phyloP scores from a whole-genome alignment of 2,113 vertebrate genomes.

The Chiloscyllium plagiosum region DNA sequence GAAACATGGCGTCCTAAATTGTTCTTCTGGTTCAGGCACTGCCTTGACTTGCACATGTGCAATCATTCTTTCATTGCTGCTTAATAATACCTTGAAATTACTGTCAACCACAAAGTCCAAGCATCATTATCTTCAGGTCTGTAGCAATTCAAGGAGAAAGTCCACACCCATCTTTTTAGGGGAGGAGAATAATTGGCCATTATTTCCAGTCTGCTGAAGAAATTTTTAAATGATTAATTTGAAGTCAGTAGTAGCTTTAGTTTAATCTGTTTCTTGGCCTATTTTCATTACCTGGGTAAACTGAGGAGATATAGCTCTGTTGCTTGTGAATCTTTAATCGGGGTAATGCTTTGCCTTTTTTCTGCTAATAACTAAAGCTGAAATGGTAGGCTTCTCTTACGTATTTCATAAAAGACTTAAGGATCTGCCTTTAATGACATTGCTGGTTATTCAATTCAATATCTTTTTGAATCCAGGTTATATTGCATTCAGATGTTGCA shows the following conservation, averaged over 20 bases:
- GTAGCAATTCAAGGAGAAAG: neutral
- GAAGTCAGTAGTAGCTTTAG: neutral
- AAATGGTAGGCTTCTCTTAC: neutral
- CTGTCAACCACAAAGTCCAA: neutral
- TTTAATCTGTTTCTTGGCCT: neutral
- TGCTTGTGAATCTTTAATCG: neutral
- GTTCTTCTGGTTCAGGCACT: neutral
- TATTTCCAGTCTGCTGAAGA: neutral
- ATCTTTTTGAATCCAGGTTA: conserved; percentile 22
- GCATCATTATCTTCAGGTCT: neutral
- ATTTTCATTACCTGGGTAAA: neutral
- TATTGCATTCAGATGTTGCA: conserved; percentile 11
- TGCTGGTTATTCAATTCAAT: conserved; percentile 15
- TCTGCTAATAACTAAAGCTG: neutral
- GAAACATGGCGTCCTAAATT: neutral
- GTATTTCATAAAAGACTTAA: neutral
- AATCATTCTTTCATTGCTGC: neutral
- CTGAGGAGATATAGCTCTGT: neutral
- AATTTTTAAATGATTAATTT: neutral
- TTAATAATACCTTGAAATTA: neutral
- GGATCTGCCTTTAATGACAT: conserved; percentile 27
- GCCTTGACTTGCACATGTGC: neutral
- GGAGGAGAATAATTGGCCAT: neutral
- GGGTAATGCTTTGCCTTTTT: neutral
- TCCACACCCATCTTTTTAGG: neutral